These are phyloP conservation scores for Spondyliosoma cantharus DNA, from an alignment of 2,797 vertebrate species.

Conservation along the genomic window DNA sequence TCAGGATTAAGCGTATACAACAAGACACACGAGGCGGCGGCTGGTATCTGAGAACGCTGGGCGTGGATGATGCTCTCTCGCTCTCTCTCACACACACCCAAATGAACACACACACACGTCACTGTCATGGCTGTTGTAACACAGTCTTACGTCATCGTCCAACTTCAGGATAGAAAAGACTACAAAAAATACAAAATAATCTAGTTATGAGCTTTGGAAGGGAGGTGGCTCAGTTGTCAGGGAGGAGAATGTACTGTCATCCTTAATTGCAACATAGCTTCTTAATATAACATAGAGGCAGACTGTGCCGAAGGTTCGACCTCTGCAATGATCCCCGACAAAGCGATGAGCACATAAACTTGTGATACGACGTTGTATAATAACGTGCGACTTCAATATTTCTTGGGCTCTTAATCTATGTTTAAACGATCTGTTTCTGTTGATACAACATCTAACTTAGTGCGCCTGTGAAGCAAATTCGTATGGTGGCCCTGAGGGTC, in stretches of 20 bases:
- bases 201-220: neutral
- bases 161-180: neutral
- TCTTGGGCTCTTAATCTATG: neutral
- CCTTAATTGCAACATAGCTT: neutral
- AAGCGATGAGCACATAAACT: neutral
- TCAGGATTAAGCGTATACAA: conserved; percentile 44
- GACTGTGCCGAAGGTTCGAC: neutral
- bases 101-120: neutral
- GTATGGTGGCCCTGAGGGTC: no score
- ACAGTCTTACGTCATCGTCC: neutral
- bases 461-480: no score
- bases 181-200: neutral
- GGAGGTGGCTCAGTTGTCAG: neutral
- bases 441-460: neutral
- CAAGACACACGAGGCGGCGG: conserved; percentile 30
- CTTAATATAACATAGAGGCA: neutral
- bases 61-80: conserved; percentile 24
- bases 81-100: neutral
- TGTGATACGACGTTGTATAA: neutral
- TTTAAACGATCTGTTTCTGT: neutral
- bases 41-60: conserved; percentile 31
- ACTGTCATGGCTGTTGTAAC: neutral
- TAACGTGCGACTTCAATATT: neutral
- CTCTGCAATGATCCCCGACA: neutral
- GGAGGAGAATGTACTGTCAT: neutral